These are phyloP conservation scores for Rotaria magnacalcarata DNA, from an alignment of 2,888 invertebrate species.

Conservation along the genomic window DNA sequence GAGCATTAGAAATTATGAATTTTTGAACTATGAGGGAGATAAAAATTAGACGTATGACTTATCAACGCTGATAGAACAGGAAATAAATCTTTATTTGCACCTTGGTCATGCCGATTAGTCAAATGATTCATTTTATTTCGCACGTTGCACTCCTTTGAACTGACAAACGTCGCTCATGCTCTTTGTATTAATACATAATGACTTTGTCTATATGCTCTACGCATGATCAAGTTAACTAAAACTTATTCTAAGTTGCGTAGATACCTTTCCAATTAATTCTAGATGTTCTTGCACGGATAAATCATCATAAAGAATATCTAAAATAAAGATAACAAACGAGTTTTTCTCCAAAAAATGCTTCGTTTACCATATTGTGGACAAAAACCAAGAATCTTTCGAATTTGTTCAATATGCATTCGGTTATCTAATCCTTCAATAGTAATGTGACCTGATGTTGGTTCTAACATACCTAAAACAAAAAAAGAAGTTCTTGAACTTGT, in stretches of 20 bases:
- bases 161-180: too few species aligned
- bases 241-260: background rate
- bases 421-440: constrained; percentile 37
- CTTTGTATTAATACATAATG: too few species aligned
- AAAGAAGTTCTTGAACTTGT: background rate
- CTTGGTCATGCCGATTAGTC: too few species aligned
- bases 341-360: background rate
- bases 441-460: constrained; percentile 31
- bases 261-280: constrained; percentile 42
- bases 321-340: background rate
- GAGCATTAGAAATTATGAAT: too few species aligned
- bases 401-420: constrained; percentile 36
- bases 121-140: too few species aligned
- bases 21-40: too few species aligned
- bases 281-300: constrained; percentile 41
- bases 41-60: too few species aligned
- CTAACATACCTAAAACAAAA: constrained; percentile 27
- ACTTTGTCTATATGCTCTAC: too few species aligned
- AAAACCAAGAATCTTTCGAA: constrained; percentile 44
- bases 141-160: too few species aligned
- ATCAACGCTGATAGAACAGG: too few species aligned
- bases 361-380: constrained; percentile 41
- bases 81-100: too few species aligned
- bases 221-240: too few species aligned
- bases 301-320: constrained; percentile 44